phyloP scores from a whole-genome alignment of 2,113 vertebrate species.

The Noctilio leporinus region DNA sequence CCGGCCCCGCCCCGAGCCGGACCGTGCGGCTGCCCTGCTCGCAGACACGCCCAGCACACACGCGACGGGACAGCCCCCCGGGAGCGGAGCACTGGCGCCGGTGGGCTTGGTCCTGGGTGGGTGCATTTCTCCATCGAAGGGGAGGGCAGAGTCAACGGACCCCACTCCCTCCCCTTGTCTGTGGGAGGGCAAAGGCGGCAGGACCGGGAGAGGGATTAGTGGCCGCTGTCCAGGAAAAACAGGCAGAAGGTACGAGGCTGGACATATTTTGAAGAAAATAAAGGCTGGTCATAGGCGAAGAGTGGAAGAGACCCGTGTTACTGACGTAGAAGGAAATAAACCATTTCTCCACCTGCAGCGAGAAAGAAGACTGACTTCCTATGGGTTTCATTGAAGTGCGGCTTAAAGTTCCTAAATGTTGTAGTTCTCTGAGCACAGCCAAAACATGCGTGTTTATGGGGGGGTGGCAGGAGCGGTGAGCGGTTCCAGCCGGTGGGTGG shows the following conservation, averaged over 20 bases:
- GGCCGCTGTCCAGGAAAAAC: not conserved
- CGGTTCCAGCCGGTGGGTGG: not conserved
- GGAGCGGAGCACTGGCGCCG: not conserved
- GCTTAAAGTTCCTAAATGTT: not conserved
- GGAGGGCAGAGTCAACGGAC: not conserved
- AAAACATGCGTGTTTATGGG: not conserved
- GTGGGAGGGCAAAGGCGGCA: not conserved
- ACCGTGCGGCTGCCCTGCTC: too few species aligned
- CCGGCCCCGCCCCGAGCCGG: too few species aligned
- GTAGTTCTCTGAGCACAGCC: not conserved
- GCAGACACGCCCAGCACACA: too few species aligned
- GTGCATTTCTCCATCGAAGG: not conserved
- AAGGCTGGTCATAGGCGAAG: not conserved
- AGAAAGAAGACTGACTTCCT: not conserved
- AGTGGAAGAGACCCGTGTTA: not conserved
- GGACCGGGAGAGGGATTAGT: not conserved
- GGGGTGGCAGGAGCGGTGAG: not conserved
- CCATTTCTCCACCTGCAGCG: not conserved
- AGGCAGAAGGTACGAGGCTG: not conserved
- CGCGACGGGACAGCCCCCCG: too few species aligned
- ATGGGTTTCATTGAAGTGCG: not conserved
- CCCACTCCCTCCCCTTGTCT: rapidly evolving
- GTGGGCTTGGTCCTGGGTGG: not conserved
- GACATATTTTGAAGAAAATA: not conserved
- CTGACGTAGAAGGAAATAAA: not conserved